phyloP scores from a whole-genome alignment of 2,797 vertebrate species.

The Pseudomugil gertrudae region DNA sequence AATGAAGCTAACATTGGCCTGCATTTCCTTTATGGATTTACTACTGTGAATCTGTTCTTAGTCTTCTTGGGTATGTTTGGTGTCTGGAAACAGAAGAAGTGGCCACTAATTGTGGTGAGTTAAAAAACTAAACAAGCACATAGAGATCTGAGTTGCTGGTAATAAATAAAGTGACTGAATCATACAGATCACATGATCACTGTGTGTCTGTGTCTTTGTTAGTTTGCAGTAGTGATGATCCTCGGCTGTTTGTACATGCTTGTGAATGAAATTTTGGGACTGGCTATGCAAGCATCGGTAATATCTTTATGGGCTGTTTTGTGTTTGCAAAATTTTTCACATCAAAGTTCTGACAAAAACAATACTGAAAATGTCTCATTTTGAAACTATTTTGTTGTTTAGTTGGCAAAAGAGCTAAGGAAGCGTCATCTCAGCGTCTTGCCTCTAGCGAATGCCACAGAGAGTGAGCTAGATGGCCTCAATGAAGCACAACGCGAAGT shows the following conservation, averaged over 20 bases:
- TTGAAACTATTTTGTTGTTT: background rate
- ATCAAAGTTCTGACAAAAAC: no score
- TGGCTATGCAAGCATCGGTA: constrained; percentile 16
- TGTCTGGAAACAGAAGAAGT: constrained; percentile 54
- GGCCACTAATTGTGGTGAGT: constrained; percentile 66
- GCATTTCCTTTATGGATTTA: constrained; percentile 19
- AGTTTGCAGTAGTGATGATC: constrained; percentile 66
- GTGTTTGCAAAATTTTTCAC: background rate
- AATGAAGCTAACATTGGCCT: background rate
- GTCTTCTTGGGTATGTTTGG: constrained; percentile 49
- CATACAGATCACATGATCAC: no score
- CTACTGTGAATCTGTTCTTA: constrained; percentile 35
- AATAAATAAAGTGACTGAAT: background rate
- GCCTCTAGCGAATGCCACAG: constrained; percentile 7
- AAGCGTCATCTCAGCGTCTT: background rate
- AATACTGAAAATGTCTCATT: no score
- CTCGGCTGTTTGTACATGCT: constrained; percentile 41
- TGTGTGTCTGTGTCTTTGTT: constrained; percentile 11
- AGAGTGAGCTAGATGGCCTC: fast-evolving
- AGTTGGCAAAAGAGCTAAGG: background rate
- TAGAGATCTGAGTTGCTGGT: background rate
- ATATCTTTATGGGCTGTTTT: background rate
- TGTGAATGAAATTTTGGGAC: fast-evolving
- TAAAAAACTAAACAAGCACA: background rate
- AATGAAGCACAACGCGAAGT: background rate